Base-by-base conservation (phyloP, 2,113 vertebrate species). In the Vimba vimba region DNA sequence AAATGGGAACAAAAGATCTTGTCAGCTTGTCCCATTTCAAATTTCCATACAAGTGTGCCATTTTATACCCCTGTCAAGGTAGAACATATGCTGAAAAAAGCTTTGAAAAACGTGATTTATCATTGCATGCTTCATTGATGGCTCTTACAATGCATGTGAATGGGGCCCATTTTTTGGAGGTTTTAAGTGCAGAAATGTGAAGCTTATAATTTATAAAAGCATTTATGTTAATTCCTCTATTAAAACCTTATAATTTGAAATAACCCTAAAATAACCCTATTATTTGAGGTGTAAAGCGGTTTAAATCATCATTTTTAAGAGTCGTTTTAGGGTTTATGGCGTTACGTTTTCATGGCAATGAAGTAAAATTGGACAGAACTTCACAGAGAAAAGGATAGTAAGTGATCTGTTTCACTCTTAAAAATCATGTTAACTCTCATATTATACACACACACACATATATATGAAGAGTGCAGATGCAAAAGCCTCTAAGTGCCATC, bases 11-110 rank as follows among this genome's bases (percentile, higher is more conserved):
- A 43, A 83, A 73, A 25, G 57, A 52, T 75, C 9, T 33, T 47
- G 64, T 87, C 81, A 60, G 69, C 66, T 55, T 10, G 79, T 68
- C 43, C 79, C 73, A 82, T 85, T 90, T 78, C 25, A 85, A 78
- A 85, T 85, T 86, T 39, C 30, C n/a, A 69, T 66, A 36, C 85
- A 85, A 85, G 79, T 88, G 87, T 85, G 85, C 85, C 89, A 74
- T 75, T 86, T 88, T 83, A 77, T 79, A 79, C 55, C n/a, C 39
- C 78, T 78, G 62, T 88, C 87, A 69, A 75, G 47, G 27, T 4
- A 47, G 69, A 64, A 69, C 82, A 50, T 77, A 74, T 88, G 59
- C 73, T 75, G 55, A 0, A 43, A 43, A 30, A 36, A 21, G 64
- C 62, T 69, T 23, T 11, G 0, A 13, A 43, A 71, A 73, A n/a